Evolutionary conservation across 1,140 invertebrate genomes (phyloP).

Genomic region (Pogonognathellus flavescens): DNA sequence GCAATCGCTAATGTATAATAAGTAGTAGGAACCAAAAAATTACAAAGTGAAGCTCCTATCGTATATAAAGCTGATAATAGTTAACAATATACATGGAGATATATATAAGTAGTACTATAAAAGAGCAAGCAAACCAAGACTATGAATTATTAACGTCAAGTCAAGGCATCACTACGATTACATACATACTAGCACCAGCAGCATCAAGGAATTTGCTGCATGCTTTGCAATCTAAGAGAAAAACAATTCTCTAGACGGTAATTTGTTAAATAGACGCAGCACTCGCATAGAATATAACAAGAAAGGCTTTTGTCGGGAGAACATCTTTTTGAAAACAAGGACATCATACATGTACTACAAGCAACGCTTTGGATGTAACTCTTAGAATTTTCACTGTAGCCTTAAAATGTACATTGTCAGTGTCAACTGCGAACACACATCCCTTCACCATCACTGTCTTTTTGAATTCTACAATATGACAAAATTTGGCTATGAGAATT

Average conservation of each 20-base stretch:
- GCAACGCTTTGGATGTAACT: neutral
- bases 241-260: constrained; percentile 42
- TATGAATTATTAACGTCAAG: constrained; percentile 47
- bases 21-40: neutral
- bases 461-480: neutral
- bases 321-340: neutral
- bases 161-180: constrained; percentile 1
- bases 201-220: neutral
- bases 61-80: too few relatives aligned
- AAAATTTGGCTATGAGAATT: neutral
- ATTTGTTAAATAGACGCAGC: constrained; percentile 41
- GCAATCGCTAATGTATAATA: constrained; percentile 14
- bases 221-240: constrained; percentile 36
- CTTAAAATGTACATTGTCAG: neutral
- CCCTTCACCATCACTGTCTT: constrained; percentile 14
- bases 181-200: neutral
- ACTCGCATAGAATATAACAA: constrained; percentile 36
- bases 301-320: neutral
- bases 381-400: neutral
- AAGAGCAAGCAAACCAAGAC: constrained; percentile 21
- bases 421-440: constrained; percentile 23
- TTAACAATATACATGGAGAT: too few relatives aligned
- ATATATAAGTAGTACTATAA: too few relatives aligned
- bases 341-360: neutral
- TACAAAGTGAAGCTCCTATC: neutral